phyloP scores from a whole-genome alignment of 2,797 vertebrate species.

The Melanotaenia trifasciata region DNA sequence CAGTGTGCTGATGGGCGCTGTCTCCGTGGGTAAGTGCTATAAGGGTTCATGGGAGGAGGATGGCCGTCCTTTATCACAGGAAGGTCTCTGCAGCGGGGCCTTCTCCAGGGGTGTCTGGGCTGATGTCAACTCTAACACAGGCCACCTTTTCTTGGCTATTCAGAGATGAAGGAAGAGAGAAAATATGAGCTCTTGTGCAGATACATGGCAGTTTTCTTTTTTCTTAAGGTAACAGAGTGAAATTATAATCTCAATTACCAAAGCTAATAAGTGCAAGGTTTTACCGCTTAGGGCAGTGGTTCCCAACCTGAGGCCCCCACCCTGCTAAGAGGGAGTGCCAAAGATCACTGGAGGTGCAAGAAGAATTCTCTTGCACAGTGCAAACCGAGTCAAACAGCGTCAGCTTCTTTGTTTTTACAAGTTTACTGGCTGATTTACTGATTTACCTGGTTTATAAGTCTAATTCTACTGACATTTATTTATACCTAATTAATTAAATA shows the following conservation, averaged over 20 bases:
- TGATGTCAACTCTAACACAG: constrained; percentile 90
- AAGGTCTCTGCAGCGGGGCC: constrained; percentile 89
- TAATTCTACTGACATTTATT: neutral
- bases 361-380: neutral
- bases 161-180: constrained; percentile 27
- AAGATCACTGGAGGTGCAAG: neutral
- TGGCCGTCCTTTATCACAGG: constrained; percentile 79
- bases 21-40: constrained; percentile 30
- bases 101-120: constrained; percentile 84
- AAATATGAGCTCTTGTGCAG: constrained; percentile 2
- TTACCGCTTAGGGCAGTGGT: constrained; percentile 12
- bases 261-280: neutral
- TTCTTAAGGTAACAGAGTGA: constrained; percentile 10
- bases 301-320: neutral
- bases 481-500: neutral
- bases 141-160: constrained; percentile 92
- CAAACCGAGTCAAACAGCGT: neutral
- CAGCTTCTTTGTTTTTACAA: neutral
- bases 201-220: neutral
- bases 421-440: neutral
- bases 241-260: neutral
- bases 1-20: constrained; percentile 20
- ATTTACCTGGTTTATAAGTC: neutral
- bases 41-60: constrained; percentile 13
- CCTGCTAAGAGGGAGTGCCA: neutral